Evolutionary conservation across 1,140 invertebrate species (phyloP).

Genomic region (Cheumatopsyche charites): DNA sequence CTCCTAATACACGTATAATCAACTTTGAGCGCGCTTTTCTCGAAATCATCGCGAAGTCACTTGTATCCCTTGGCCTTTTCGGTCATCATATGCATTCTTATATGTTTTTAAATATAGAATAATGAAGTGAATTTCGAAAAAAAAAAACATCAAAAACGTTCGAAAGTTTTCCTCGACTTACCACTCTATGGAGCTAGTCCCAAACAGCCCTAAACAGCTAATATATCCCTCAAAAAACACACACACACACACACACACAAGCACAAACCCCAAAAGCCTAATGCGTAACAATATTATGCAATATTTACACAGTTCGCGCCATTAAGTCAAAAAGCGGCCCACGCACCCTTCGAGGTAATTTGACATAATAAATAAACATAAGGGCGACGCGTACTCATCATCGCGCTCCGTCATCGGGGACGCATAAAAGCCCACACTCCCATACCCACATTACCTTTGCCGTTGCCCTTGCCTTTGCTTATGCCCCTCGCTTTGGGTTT

Average conservation of each 20-base stretch:
- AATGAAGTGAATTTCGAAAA: too few species aligned
- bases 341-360: not conserved
- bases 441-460: not conserved
- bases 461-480: too few species aligned
- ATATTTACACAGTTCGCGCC: not conserved
- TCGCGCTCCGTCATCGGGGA: constrained; percentile 18
- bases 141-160: too few species aligned
- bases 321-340: constrained; percentile 20
- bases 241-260: not conserved
- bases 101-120: too few species aligned
- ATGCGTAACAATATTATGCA: not conserved
- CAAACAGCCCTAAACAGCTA: too few species aligned
- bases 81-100: too few species aligned
- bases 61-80: too few species aligned
- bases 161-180: too few species aligned
- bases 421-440: not conserved
- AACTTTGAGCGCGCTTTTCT: too few species aligned
- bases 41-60: too few species aligned
- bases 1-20: too few species aligned
- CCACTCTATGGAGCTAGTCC: too few species aligned
- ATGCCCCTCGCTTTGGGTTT: not conserved
- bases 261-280: not conserved
- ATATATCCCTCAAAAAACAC: not conserved
- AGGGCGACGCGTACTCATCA: not conserved
- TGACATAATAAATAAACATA: constrained; percentile 15